phyloP scores from a whole-genome alignment of 2,113 vertebrate species.

The Sphaerodactylus townsendi region DNA sequence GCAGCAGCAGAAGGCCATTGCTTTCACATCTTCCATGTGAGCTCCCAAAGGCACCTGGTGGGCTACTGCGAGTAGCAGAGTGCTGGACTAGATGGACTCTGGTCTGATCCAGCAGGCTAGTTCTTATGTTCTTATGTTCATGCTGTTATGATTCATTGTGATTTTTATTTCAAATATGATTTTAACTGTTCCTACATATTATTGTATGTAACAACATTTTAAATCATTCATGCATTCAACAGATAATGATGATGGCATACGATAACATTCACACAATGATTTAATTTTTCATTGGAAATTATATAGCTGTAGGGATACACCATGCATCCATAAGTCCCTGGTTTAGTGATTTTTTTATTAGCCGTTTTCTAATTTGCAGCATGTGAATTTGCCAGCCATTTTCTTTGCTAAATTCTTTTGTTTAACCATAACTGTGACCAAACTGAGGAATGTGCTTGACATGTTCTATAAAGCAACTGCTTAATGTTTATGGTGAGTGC shows the following conservation, averaged over 20 bases:
- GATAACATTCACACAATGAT: slow-evolving; percentile 15
- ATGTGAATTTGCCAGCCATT: slow-evolving; percentile 61
- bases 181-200: neutral
- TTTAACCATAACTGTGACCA: slow-evolving; percentile 80
- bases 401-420: slow-evolving; percentile 58
- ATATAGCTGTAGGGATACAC: slow-evolving; percentile 5
- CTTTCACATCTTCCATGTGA: too few relatives aligned
- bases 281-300: slow-evolving; percentile 10
- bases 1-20: too few relatives aligned
- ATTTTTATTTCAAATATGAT: neutral
- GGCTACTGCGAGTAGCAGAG: too few relatives aligned
- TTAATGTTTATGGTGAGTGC: slow-evolving; percentile 73
- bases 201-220: neutral
- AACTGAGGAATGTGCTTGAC: slow-evolving; percentile 77
- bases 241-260: neutral
- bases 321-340: slow-evolving; percentile 39
- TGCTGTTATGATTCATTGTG: neutral
- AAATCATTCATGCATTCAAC: slow-evolving; percentile 13
- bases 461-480: slow-evolving; percentile 75
- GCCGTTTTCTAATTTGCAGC: slow-evolving; percentile 37
- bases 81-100: too few relatives aligned
- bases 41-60: too few relatives aligned
- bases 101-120: too few relatives aligned
- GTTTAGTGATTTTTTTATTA: slow-evolving; percentile 32
- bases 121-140: too few relatives aligned